Base-by-base conservation (phyloP, 2,113 vertebrate species). In the Syngnathus floridae region DNA sequence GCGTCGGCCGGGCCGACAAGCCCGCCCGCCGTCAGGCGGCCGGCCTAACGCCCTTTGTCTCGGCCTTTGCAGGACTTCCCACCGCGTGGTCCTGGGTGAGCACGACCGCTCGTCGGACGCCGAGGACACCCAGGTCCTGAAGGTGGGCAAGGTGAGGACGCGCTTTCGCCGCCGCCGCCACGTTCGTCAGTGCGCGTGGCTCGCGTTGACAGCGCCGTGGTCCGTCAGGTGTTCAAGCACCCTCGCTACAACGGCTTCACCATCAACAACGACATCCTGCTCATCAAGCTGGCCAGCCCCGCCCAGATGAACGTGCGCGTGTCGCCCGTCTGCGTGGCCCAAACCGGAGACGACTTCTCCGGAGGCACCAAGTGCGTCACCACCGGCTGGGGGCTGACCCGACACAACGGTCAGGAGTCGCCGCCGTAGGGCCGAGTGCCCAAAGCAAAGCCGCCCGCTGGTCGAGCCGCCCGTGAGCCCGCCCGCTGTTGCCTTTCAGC, bases 21-120 rank as follows among this genome's bases (percentile, higher is more conserved):
- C 26, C 26, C 2, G 26, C 26, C 26, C 26, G 26, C 26, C 26
- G 17, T 1, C 57, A 3, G 26, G 26, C 26, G 6, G 26, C 22
- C 14, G n/a, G 36, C 19, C 6, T n/a, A 4, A 60, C 37, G 4
- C 5, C 13, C 2, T 56, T 22, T 7, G 38, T 41, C 40, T 62
- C 17, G 21, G 10, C 22, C 26, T 8, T 45, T 2, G 12, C 51
- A 95, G 94, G 71, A 92, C 87, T 16, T 87, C 88, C 3, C 82
- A 96, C 66, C 41, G 52, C 0, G 93, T 96, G 62, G 72, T 95
- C 14, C 79, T 88, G n/a, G 93, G 94, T 0, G 92, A 93, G 38
- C 93, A 93, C 22, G 71, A 95, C 76, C 79, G 81, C 43, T 87
- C 81, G 19, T 59, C 67, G 4, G 69, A 75, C 1, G 62, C 65